phyloP scores from a whole-genome alignment of 2,113 vertebrate species.

The Cercocebus atys region DNA sequence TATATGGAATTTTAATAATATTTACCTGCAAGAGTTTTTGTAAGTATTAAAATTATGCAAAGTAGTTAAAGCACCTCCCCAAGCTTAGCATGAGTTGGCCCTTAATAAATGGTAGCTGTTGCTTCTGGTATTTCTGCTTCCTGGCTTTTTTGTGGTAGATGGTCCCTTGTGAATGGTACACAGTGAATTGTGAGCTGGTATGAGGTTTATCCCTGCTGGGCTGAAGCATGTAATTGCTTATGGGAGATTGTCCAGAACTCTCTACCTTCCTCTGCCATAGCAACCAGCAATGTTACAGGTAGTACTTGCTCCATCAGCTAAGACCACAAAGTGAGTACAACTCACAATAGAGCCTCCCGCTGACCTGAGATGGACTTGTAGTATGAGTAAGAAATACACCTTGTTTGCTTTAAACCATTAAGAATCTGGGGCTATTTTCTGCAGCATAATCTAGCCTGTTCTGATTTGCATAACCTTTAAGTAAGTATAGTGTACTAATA shows the following conservation, averaged over 20 bases:
- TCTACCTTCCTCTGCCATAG: constrained; percentile 6
- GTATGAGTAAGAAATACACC: background rate
- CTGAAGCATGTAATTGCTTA: background rate
- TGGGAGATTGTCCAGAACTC: background rate
- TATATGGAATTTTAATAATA: background rate
- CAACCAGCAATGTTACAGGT: background rate
- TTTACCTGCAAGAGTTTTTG: background rate
- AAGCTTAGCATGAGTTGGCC: background rate
- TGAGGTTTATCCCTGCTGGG: background rate
- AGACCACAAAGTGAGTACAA: background rate
- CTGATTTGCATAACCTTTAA: background rate
- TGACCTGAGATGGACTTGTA: background rate
- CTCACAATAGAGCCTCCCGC: background rate
- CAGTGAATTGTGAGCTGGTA: background rate
- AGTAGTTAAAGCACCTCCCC: background rate
- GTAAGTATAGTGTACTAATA: background rate
- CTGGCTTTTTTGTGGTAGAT: background rate
- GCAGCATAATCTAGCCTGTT: background rate
- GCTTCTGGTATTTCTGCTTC: background rate
- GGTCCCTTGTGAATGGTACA: background rate
- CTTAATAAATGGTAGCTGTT: background rate
- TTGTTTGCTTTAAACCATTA: background rate
- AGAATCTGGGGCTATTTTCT: background rate
- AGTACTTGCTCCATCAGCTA: background rate
- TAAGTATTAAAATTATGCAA: background rate